Evolutionary conservation across 2,888 invertebrate species (phyloP), one percentile per base, ranked within the genome.

Genomic region (Noctua pronuba): DNA sequence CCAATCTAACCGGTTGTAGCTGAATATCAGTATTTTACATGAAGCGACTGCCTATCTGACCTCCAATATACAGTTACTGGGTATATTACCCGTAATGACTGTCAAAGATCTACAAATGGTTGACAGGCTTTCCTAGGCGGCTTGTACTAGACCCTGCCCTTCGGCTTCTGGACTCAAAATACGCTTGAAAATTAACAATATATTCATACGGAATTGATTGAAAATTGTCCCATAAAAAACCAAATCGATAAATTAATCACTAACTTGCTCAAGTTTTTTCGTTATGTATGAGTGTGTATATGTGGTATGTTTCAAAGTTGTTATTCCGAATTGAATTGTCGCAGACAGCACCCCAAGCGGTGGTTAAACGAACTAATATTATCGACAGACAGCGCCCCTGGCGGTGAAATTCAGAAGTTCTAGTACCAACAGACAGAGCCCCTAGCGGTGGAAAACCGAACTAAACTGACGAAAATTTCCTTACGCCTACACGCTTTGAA

Each of bases 191-290:
- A 52, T 4, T 49, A 28, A 55, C 24, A 28, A 76, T 31, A 75
- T 21, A 4, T n/a, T 11, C 0, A 35, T 13, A 58, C 46, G 24
- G 11, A 65, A 73, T 81, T 65, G 46, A 82, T 88, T 88, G 88
- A 73, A 82, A 88, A 80, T 89, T 82, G 79, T 86, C 75, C 64
- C 73, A 31, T 66, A n/a, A n/a, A 3, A 77, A 49, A 62, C 10
- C n/a, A 65, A 65, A 38, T 78, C 71, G 80, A 75, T 73, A 62
- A 31, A 41, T 80, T 62, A 73, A 58, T 46, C 77, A 89, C 84
- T 89, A 86, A 83, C 82, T 88, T 88, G 88, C 88, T 88, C 88
- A 88, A 88, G 80, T 68, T 82, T 73, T 73, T 83, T 83, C 68
- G 79, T 85, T 82, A 74, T 73, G 87, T 86, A 81, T 81, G 85